Evolutionary conservation across 2,888 invertebrate genomes (phyloP).

Genomic region (Seira ritae): DNA sequence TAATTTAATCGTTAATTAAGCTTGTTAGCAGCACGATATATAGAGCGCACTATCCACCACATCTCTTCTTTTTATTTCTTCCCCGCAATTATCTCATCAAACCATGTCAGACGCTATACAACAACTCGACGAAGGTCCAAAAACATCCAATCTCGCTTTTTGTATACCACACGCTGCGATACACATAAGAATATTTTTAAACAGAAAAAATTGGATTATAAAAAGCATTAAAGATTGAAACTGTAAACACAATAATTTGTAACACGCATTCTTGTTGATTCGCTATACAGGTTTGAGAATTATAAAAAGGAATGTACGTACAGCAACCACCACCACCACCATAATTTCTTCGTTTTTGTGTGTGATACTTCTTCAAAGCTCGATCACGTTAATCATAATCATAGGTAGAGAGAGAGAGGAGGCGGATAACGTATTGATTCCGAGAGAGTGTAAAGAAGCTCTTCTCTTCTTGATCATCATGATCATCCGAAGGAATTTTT

Average conservation of each 20-base stretch:
- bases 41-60: too few species aligned
- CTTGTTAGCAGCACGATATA: too few species aligned
- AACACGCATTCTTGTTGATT: constrained; percentile 5
- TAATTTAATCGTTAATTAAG: too few species aligned
- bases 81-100: constrained; percentile 49
- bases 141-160: neutral
- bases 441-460: neutral
- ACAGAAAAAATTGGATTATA: neutral
- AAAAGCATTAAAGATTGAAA: neutral
- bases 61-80: too few species aligned
- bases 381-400: constrained; percentile 21
- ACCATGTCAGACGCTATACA: constrained; percentile 31
- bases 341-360: neutral
- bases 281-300: constrained; percentile 6
- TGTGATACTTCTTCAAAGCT: neutral
- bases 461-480: neutral
- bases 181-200: neutral
- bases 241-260: constrained; percentile 47
- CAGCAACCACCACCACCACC: constrained; percentile 20
- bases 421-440: constrained; percentile 19
- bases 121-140: neutral
- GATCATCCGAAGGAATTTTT: neutral
- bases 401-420: constrained; percentile 9
- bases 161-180: constrained; percentile 1
- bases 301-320: neutral